Conservation (phyloP, 1,140 invertebrate species). For the Triops cancriformis region DNA sequence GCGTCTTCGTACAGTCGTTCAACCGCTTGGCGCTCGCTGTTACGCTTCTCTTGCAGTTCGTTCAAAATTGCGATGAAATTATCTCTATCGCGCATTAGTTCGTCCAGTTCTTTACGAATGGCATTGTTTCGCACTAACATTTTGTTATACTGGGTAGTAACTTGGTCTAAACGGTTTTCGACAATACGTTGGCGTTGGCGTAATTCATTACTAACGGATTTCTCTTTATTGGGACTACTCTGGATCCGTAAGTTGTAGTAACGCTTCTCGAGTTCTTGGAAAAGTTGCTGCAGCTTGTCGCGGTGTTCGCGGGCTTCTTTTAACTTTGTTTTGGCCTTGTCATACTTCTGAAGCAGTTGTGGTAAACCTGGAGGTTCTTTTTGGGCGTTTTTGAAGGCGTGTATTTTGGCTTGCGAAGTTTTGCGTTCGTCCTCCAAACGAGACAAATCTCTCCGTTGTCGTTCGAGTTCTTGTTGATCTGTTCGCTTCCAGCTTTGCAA, state of each 20-base stretch:
- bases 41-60: conserved; percentile 17
- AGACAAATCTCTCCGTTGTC: conserved; percentile 18
- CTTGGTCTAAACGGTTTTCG: conserved; percentile 23
- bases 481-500: conserved; percentile 6
- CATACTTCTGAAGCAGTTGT: neutral
- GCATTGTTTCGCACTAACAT: conserved; percentile 20
- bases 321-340: conserved; percentile 6
- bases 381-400: conserved; percentile 17
- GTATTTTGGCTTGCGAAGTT: conserved; percentile 21
- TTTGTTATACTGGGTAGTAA: conserved; percentile 24
- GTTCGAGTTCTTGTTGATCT: conserved; percentile 11
- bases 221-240: neutral
- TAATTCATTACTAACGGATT: neutral
- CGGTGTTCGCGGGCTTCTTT: neutral
- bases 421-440: conserved; percentile 21
- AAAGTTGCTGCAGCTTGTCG: conserved; percentile 14
- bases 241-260: neutral
- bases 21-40: neutral
- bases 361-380: conserved; percentile 19
- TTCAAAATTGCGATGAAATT: conserved; percentile 18
- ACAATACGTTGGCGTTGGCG: neutral
- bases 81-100: conserved; percentile 19
- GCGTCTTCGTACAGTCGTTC: conserved; percentile 26
- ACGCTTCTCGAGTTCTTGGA: neutral
- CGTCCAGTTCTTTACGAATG: conserved; percentile 18